Evolutionary conservation across 2,797 vertebrate genomes (phyloP).

Genomic region (Novumbra hubbsi): DNA sequence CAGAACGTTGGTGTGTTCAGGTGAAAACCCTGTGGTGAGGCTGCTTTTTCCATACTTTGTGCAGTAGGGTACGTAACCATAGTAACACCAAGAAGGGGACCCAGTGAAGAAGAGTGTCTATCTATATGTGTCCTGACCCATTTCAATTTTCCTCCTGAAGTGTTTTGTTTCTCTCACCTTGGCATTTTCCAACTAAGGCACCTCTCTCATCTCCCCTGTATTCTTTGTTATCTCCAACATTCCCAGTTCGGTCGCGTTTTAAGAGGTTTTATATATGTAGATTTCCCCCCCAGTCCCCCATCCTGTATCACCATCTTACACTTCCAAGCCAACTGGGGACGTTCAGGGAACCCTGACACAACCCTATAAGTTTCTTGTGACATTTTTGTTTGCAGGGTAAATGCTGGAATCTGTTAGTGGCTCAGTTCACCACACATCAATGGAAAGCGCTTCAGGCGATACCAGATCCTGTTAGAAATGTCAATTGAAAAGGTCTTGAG

Average conservation of each 20-base stretch:
- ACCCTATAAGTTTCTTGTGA: too few relatives aligned
- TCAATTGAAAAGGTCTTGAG: constrained; percentile 78
- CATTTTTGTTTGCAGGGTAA: constrained; percentile 21
- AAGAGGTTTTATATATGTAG: background rate
- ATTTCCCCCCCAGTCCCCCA: background rate
- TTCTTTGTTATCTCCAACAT: constrained; percentile 28
- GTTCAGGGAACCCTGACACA: too few relatives aligned
- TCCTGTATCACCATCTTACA: background rate
- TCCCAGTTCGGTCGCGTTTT: too few relatives aligned
- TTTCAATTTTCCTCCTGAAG: constrained; percentile 72
- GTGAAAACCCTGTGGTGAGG: constrained; percentile 68
- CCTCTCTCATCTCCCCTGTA: constrained; percentile 35
- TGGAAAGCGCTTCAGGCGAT: constrained; percentile 69
- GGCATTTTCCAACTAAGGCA: constrained; percentile 61
- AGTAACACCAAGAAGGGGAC: constrained; percentile 75
- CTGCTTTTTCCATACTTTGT: constrained; percentile 50
- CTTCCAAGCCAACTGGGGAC: too few relatives aligned
- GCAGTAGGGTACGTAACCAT: constrained; percentile 74
- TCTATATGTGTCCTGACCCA: constrained; percentile 74
- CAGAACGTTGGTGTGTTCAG: constrained; percentile 59
- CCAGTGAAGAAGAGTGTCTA: constrained; percentile 67
- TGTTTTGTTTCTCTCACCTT: constrained; percentile 65
- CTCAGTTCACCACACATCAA: constrained; percentile 58
- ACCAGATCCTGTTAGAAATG: constrained; percentile 75
- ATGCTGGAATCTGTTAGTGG: constrained; percentile 52